Conservation (phyloP, 2,888 invertebrate genomes). For the Microdon myrmicae region DNA sequence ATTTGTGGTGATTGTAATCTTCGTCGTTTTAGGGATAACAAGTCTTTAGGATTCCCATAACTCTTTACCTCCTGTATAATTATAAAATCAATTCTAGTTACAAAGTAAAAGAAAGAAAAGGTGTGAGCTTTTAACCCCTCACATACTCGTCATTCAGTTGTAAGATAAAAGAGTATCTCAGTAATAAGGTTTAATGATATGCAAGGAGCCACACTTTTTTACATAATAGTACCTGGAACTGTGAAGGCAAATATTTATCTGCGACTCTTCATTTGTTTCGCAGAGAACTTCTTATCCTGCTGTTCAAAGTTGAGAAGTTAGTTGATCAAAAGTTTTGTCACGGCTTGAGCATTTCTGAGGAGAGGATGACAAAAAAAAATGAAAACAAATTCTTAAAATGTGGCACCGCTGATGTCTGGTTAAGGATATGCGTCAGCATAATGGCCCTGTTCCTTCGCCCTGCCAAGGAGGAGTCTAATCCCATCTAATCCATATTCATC, state of each 20-base stretch:
- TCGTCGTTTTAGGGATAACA: no score
- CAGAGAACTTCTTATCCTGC: constrained; percentile 13
- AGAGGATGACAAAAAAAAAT: constrained; percentile 14
- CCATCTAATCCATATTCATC: background rate
- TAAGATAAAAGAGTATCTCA: no score
- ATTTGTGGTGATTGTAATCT: no score
- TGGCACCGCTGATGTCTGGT: no score
- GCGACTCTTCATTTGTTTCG: constrained; percentile 18
- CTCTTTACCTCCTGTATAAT: no score
- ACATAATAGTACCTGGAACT: constrained; percentile 23
- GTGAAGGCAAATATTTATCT: constrained; percentile 20
- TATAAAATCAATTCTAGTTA: no score
- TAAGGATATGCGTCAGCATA: no score
- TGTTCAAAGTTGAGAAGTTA: constrained; percentile 3
- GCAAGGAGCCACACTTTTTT: constrained; percentile 26
- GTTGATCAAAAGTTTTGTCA: constrained; percentile 37
- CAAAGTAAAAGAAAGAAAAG: no score
- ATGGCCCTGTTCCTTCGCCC: background rate
- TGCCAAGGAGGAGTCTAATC: background rate
- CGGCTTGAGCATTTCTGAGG: constrained; percentile 13
- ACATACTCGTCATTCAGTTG: no score
- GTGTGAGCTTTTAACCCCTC: no score
- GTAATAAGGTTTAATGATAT: constrained; percentile 32
- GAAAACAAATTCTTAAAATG: no score
- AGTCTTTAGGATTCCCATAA: no score